Evolutionary conservation across 2,113 vertebrate genomes (phyloP).

Genomic region (Hemichromis elongatus): DNA sequence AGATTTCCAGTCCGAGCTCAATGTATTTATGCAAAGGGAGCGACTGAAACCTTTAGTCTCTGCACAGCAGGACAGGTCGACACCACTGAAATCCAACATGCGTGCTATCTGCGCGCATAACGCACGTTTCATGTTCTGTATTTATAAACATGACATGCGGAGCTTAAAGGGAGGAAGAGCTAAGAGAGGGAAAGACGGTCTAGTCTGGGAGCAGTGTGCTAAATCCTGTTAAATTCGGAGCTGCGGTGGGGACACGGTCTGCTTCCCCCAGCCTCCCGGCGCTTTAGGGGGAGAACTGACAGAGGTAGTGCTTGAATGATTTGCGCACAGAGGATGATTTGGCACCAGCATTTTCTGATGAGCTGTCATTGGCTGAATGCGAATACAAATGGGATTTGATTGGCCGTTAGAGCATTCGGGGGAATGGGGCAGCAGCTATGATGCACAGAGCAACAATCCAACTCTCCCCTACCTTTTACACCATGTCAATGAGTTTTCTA

Average conservation of each 20-base stretch:
- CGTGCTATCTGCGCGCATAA: background rate
- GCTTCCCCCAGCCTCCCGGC: constrained; percentile 12
- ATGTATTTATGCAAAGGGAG: background rate
- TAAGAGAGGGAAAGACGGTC: background rate
- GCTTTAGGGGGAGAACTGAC: constrained; percentile 14
- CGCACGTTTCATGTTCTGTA: constrained; percentile 1
- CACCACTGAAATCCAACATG: constrained; percentile 7
- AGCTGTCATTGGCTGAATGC: constrained; percentile 39
- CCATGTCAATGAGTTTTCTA: constrained; percentile 36
- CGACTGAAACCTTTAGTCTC: background rate
- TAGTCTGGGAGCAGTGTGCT: constrained; percentile 3
- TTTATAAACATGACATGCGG: constrained; percentile 4
- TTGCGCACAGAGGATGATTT: constrained; percentile 33
- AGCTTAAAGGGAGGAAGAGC: constrained; percentile 5
- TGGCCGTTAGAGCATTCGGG: constrained; percentile 3
- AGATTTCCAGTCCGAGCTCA: background rate
- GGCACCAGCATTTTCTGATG: constrained; percentile 24
- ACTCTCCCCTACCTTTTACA: constrained; percentile 2
- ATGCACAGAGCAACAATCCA: constrained; percentile 1
- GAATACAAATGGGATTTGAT: constrained; percentile 41
- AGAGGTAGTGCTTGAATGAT: constrained; percentile 21
- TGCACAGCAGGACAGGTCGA: background rate
- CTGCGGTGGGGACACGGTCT: constrained; percentile 28
- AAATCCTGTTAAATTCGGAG: constrained; percentile 48
- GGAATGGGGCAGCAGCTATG: background rate